Evolutionary conservation across 2,113 vertebrate species (phyloP).

Genomic region (Aepyceros melampus): DNA sequence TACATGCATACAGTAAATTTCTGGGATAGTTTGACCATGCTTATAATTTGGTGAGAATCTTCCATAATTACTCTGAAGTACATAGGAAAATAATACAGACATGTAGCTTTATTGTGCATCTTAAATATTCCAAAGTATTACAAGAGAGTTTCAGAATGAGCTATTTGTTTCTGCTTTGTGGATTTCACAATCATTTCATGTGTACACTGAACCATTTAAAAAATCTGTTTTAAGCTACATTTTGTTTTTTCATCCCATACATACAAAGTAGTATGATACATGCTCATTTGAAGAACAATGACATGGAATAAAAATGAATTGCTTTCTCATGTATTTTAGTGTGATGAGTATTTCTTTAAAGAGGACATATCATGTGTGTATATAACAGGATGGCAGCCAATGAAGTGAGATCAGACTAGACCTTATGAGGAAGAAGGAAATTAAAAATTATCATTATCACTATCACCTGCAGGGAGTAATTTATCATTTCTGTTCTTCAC

Average conservation of each 20-base stretch:
- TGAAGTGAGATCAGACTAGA: slow-evolving; percentile 66
- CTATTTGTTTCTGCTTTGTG: background rate
- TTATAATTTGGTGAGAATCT: background rate
- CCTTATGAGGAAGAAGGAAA: slow-evolving; percentile 84
- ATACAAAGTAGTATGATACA: background rate
- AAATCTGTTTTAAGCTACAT: background rate
- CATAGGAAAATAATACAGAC: background rate
- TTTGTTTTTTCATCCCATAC: background rate
- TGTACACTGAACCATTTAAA: background rate
- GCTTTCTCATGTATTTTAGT: slow-evolving; percentile 6
- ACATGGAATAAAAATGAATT: slow-evolving; percentile 22
- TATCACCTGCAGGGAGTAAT: slow-evolving; percentile 95
- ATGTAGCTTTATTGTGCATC: background rate
- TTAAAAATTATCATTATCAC: slow-evolving; percentile 96
- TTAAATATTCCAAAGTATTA: background rate
- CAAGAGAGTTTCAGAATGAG: background rate
- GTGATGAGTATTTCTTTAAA: slow-evolving; percentile 30
- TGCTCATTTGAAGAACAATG: background rate
- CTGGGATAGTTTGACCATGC: background rate
- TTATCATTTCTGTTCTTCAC: slow-evolving; percentile 92
- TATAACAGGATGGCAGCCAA: slow-evolving; percentile 68
- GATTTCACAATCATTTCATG: background rate
- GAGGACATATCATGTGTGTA: slow-evolving; percentile 20
- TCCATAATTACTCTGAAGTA: background rate
- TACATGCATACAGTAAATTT: background rate